Evolutionary conservation across 2,113 vertebrate genomes (phyloP), one percentile per base, ranked within the genome.

Genomic region (Cyprinodon variegatus): DNA sequence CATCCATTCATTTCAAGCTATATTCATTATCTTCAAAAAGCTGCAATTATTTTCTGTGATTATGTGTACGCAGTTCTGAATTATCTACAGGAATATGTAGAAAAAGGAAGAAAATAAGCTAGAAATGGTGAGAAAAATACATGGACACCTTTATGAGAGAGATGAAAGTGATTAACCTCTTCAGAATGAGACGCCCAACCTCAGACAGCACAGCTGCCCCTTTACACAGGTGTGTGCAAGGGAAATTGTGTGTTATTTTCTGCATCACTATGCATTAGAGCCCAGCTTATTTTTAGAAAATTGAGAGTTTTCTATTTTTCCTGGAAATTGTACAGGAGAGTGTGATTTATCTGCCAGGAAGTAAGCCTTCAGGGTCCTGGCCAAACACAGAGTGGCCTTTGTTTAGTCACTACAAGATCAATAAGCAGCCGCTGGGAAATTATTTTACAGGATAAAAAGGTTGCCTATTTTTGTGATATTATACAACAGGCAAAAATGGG

Each of bases 251-350:
- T 66, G 73, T 88, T 79, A 80, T 81, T 80, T 73, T 80, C 76
- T 81, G 78, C 79, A 66, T 78, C 79, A 71, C 80, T 63, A 66
- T 78, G 76, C 72, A 65, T 86, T 90, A 89, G 86, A 83, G 78
- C 53, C 78, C 70, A n/a, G 82, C 50, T 63, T 90, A 90, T 90
- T 91, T 91, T 90, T 90, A 85, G 88, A 68, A 39, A 86, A 85
- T 84, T 88, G 14, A 72, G 83, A 61, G 46, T 9, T 63, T 81
- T 86, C 77, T 79, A 77, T 87, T 72, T 72, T 64, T 4, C 73
- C 77, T 77, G 83, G 84, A 89, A 91, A 88, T 67, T 76, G 60
- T 77, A 62, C 68, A 81, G 79, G 74, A 63, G 72, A 91, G 83
- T 72, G 69, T 77, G 7, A 85, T 88, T 81, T 61, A 74, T 82